phyloP scores from a whole-genome alignment of 2,888 invertebrate genomes.

The Schizaphis graminum region DNA sequence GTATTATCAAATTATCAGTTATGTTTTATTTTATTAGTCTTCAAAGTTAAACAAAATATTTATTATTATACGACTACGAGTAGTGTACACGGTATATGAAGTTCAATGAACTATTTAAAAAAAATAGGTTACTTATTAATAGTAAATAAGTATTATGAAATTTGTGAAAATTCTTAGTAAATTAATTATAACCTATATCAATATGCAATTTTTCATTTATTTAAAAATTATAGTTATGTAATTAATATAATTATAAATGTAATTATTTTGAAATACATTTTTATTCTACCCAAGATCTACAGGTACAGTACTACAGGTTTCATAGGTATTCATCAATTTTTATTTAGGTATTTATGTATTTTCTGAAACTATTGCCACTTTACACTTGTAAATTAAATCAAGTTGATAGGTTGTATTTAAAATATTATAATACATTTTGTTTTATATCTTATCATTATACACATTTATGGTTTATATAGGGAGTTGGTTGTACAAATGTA shows the following conservation, averaged over 20 bases:
- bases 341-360: background rate
- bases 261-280: background rate
- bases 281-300: background rate
- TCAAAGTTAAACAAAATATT: too few relatives aligned
- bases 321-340: background rate
- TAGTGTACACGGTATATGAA: background rate
- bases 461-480: background rate
- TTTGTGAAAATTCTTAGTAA: background rate
- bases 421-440: background rate
- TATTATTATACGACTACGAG: background rate
- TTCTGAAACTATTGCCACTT: background rate
- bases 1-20: background rate
- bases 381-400: too few relatives aligned
- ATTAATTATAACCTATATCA: background rate
- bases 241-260: background rate
- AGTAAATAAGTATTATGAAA: background rate
- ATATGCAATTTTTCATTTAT: background rate
- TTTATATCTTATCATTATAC: background rate
- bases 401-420: too few relatives aligned
- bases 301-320: background rate
- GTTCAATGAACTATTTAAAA: background rate
- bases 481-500: too few relatives aligned
- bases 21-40: background rate
- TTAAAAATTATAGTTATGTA: background rate
- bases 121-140: background rate